These are phyloP conservation scores for Xiphophorus hellerii DNA, from an alignment of 2,113 vertebrate genomes.

Conservation along the genomic window DNA sequence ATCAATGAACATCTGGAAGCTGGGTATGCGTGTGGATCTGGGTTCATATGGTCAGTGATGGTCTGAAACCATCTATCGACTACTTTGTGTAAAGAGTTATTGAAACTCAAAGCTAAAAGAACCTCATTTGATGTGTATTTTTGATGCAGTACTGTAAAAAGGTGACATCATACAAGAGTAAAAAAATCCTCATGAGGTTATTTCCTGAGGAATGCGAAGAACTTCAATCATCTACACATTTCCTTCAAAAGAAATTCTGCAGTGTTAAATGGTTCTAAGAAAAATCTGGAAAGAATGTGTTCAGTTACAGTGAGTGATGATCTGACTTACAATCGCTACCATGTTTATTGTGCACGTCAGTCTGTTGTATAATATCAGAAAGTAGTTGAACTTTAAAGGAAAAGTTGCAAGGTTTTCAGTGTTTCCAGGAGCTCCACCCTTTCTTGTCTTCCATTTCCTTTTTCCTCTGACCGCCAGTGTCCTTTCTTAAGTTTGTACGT, in stretches of 20 bases:
- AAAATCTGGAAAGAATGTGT: not conserved
- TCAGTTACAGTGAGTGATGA: not conserved
- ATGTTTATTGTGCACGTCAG: conserved; percentile 11
- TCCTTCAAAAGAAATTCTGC: not conserved
- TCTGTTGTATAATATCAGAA: conserved; percentile 46
- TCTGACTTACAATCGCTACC: not conserved
- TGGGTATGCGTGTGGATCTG: conserved; percentile 39
- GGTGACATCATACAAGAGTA: conserved; percentile 25
- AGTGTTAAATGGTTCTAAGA: not conserved
- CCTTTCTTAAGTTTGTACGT: conserved; percentile 47
- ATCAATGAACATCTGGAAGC: conserved; percentile 74
- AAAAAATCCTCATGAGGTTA: conserved; percentile 5
- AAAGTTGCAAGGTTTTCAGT: conserved; percentile 32
- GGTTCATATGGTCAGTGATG: conserved; percentile 61
- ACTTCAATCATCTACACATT: not conserved
- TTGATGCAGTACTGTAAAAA: conserved; percentile 12
- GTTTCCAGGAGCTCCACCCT: conserved; percentile 45
- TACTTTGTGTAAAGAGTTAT: conserved; percentile 10
- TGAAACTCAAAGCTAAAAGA: conserved; percentile 23
- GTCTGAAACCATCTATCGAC: conserved; percentile 38
- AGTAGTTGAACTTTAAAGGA: conserved; percentile 45
- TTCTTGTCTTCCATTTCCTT: conserved; percentile 51
- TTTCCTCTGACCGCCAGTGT: conserved; percentile 58
- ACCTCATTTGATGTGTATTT: conserved; percentile 15
- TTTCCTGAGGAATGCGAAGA: not conserved